Percentiles rank a stretch among this genome's conserved stretches.
Conservation (phyloP, 2,888 invertebrate species). For the Mylabris sibirica region DNA sequence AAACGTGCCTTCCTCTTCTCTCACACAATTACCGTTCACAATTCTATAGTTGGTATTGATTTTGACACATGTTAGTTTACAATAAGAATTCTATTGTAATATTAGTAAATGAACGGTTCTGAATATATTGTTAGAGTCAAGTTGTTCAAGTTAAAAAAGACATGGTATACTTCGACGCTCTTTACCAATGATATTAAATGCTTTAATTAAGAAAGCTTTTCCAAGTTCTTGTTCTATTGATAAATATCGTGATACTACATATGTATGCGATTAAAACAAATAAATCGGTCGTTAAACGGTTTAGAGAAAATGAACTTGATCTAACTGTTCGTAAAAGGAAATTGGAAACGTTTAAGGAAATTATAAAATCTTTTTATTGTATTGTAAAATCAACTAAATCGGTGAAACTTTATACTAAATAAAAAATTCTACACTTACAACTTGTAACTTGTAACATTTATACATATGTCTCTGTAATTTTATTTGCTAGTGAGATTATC, state of each 20-base stretch:
- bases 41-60: neutral
- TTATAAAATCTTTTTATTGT: neutral
- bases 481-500: neutral
- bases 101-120: neutral
- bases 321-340: neutral
- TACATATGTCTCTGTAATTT: neutral
- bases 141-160: too few relatives aligned
- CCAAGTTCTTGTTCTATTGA: neutral
- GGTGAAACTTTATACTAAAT: neutral
- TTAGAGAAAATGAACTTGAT: neutral
- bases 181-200: too few relatives aligned
- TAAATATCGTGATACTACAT: neutral
- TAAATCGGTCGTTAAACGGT: conserved; percentile 1
- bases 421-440: neutral
- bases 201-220: too few relatives aligned
- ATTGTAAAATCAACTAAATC: neutral
- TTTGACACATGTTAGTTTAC: neutral
- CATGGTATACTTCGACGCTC: too few relatives aligned
- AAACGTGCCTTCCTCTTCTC: conserved; percentile 2
- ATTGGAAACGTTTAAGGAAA: neutral
- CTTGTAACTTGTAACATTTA: neutral
- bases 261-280: neutral
- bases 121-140: neutral
- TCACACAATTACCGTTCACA: neutral
- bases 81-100: neutral